Evolutionary conservation across 1,140 invertebrate species (phyloP).

Genomic region (Orussus abietinus): DNA sequence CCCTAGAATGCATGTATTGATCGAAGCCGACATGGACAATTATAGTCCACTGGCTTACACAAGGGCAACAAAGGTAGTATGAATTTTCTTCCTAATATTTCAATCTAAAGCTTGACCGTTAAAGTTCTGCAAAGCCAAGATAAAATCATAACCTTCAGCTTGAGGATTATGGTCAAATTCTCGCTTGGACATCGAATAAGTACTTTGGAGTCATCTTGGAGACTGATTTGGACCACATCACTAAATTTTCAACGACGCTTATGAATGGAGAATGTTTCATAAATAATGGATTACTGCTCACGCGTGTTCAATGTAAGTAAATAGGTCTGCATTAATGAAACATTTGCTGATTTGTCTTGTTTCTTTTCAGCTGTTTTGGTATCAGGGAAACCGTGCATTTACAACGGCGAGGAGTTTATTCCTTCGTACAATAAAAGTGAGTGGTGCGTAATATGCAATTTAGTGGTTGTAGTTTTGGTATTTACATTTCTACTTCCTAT

Average conservation of each 20-base stretch:
- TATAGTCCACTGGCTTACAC: conserved; percentile 33
- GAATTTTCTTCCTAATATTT: conserved; percentile 7
- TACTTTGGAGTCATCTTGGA: conserved; percentile 61
- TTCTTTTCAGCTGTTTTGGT: conserved; percentile 53
- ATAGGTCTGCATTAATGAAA: not conserved
- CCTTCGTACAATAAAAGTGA: conserved; percentile 36
- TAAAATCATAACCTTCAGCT: conserved; percentile 47
- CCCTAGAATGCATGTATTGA: conserved; percentile 48
- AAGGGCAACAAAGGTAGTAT: conserved; percentile 39
- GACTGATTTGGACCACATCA: conserved; percentile 62
- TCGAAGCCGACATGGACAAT: conserved; percentile 50
- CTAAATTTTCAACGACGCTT: conserved; percentile 57
- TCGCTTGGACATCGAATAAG: conserved; percentile 62
- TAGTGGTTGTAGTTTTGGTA: too few relatives aligned
- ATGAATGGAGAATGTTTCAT: conserved; percentile 58
- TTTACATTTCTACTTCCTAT: too few relatives aligned
- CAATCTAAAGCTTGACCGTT: conserved; percentile 1
- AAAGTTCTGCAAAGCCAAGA: conserved; percentile 1
- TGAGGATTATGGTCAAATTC: conserved; percentile 62
- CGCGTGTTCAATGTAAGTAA: conserved; percentile 64
- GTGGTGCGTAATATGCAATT: conserved; percentile 13
- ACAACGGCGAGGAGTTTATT: conserved; percentile 33
- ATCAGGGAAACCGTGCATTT: conserved; percentile 53
- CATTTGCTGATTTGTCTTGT: conserved; percentile 18
- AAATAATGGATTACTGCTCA: conserved; percentile 62